A percentile compares a stretch with the other conserved stretches of the same genome.
Evolutionary conservation across 2,888 invertebrate genomes (phyloP).

Genomic region (Andrena fulva): DNA sequence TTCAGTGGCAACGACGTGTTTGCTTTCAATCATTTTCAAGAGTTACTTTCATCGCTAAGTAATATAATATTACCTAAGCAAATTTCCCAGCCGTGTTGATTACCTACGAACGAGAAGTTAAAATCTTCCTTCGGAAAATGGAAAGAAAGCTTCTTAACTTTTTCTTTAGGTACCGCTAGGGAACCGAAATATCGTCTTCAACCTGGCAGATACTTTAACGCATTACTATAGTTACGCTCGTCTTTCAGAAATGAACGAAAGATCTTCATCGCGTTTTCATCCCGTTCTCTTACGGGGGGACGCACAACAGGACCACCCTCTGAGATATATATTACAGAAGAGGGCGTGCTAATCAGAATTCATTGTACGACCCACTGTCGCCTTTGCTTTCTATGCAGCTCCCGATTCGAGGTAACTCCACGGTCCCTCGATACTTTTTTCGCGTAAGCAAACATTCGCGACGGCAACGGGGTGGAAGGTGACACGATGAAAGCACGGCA

Average conservation of each 20-base stretch:
- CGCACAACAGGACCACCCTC: slow-evolving; percentile 16
- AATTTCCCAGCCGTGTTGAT: background rate
- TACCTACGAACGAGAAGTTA: background rate
- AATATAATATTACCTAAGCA: background rate
- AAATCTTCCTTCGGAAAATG: background rate
- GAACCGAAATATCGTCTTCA: too few species aligned
- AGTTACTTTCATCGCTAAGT: too few species aligned
- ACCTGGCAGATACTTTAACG: too few species aligned
- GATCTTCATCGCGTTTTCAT: slow-evolving; percentile 11
- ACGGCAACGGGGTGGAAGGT: background rate
- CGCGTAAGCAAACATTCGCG: slow-evolving; percentile 39
- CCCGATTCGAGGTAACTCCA: slow-evolving; percentile 49
- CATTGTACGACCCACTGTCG: slow-evolving; percentile 51
- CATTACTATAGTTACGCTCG: background rate
- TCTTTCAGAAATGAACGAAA: background rate
- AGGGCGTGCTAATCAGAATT: slow-evolving; percentile 67
- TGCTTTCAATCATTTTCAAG: too few species aligned
- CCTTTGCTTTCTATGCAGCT: slow-evolving; percentile 21
- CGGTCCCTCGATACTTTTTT: slow-evolving; percentile 32
- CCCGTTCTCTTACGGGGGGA: background rate
- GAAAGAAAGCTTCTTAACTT: background rate
- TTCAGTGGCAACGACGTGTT: too few species aligned
- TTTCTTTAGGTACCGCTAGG: background rate
- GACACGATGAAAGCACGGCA: slow-evolving; percentile 29
- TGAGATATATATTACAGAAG: background rate